These are phyloP conservation scores for Scyliorhinus canicula DNA, from an alignment of 2,797 vertebrate species.

Conservation along the genomic window DNA sequence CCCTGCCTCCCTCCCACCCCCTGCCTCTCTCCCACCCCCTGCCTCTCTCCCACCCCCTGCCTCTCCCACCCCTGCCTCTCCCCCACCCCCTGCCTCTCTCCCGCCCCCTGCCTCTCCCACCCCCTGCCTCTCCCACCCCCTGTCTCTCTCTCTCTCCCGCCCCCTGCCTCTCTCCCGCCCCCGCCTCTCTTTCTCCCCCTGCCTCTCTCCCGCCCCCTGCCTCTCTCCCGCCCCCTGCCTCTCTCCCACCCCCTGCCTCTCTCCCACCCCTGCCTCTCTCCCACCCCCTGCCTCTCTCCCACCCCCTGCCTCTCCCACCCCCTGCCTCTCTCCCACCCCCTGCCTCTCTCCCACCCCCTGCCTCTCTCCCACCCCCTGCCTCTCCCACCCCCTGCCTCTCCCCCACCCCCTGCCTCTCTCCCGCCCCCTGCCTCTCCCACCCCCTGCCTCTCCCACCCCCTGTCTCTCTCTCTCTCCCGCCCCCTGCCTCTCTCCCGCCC, in stretches of 20 bases:
- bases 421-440: neutral
- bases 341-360: neutral
- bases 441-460: neutral
- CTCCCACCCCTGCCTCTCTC: too few relatives aligned
- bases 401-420: neutral
- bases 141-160: too few relatives aligned
- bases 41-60: neutral
- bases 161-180: neutral
- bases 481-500: neutral
- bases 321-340: neutral
- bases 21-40: neutral
- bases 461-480: neutral
- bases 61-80: neutral
- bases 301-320: neutral
- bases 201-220: neutral
- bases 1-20: rapidly evolving
- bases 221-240: neutral
- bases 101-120: neutral
- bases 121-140: neutral
- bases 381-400: neutral
- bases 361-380: neutral
- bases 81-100: neutral
- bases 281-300: too few relatives aligned
- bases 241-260: too few relatives aligned
- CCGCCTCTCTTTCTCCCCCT: neutral